Evolutionary conservation across 1,140 invertebrate species (phyloP), one percentile per base, ranked within the genome.

Genomic region (Tetraneura akinire): DNA sequence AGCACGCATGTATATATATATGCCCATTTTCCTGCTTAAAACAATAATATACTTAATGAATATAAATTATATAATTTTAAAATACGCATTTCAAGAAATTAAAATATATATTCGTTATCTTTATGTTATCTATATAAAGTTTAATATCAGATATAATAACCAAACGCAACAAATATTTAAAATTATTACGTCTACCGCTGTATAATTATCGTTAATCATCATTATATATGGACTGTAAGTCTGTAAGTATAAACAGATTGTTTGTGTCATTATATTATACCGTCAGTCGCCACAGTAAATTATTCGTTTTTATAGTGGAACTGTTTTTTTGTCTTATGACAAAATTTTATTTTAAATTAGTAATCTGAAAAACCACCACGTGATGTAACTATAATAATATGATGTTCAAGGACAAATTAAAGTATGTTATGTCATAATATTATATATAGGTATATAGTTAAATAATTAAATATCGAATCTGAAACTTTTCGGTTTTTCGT

Each of bases 311-410:
- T 37, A 21, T 68, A 68, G 16, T 66, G 18, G 11, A 68, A 13
- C 1, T 23, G 9, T n/a, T 21, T 62, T 18, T 18, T 29, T 13
- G 16, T 68, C 21, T 45, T 21, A 66, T 37, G 62, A 42, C 37
- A 13, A 37, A 10, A 68, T 45, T 68, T 45, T 66, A 6, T 68
- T 68, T 68, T 45, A 45, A 68, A 68, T 68, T 14, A 68, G 64
- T 45, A 1, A n/a, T 23, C 37, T 8, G 16, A 42, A 37, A 68
- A 68, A 68, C 64, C 37, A 68, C 37, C 21, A 23, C n/a, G 64
- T 45, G 64, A 68, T 4, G 37, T 68, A 68, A 45, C 5, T 37
- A 5, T 37, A 37, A 37, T 37, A 37, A 37, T 37, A 37, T 37
- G 14, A 18, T 32, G 10, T 21, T 3, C 64, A 45, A 68, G 64